Conservation (phyloP, 92 coral and sea anemone species). For the Nematostella vectensis region DNA sequence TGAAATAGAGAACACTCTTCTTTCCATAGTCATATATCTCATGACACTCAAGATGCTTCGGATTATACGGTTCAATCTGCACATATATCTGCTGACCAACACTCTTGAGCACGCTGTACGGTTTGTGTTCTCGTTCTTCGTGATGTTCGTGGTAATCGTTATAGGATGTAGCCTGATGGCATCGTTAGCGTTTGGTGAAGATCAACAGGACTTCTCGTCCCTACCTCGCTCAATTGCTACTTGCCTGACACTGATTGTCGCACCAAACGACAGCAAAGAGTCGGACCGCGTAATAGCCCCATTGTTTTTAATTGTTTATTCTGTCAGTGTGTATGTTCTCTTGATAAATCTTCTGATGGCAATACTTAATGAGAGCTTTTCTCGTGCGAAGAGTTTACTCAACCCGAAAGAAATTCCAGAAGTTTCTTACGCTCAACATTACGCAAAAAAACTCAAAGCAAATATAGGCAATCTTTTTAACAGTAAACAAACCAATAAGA, state of each 20-base stretch:
- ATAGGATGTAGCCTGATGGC: slow-evolving; percentile 32
- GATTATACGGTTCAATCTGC: slow-evolving; percentile 43
- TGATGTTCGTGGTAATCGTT: slow-evolving; percentile 24
- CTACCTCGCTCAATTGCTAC: not conserved
- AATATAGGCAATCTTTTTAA: no score
- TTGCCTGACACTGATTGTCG: not conserved
- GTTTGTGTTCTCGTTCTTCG: slow-evolving; percentile 16
- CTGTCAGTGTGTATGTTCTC: not conserved
- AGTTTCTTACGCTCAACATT: not conserved
- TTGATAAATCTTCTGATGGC: not conserved
- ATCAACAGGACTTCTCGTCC: slow-evolving; percentile 21
- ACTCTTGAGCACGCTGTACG: slow-evolving; percentile 19
- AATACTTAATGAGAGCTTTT: not conserved
- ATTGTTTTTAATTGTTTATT: not conserved
- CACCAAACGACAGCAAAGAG: not conserved
- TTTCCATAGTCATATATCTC: slow-evolving; percentile 40
- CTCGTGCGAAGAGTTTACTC: not conserved
- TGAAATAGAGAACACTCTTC: slow-evolving; percentile 33
- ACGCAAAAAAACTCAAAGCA: not conserved
- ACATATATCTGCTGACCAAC: slow-evolving; percentile 19
- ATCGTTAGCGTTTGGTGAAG: slow-evolving; percentile 25
- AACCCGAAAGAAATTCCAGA: not conserved
- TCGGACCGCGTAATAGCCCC: not conserved
- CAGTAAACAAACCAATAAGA: no score
- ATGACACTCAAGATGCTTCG: slow-evolving; percentile 45